Base-by-base conservation (phyloP, 1,140 invertebrate species). In the Eulimnadia texana region DNA sequence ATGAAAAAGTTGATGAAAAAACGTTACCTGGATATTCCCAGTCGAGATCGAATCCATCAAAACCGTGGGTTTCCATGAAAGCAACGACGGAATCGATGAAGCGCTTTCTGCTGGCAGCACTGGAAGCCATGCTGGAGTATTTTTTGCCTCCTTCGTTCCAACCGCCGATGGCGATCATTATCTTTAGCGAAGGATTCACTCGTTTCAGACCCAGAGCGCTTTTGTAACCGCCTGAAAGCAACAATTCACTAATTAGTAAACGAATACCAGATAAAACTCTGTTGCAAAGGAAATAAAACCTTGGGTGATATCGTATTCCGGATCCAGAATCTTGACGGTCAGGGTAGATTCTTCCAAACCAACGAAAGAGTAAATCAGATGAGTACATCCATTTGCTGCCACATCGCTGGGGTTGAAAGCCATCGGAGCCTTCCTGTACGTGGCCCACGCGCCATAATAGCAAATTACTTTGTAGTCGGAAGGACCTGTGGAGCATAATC, bases 351-450 rank as follows among this genome's bases (percentile, higher is more conserved):
- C 78, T 67, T 88, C 82, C 65, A 87, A 66, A 10, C 80, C 80
- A 1, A 86, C 85, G 65, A 85, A 88, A 9, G 83, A 81, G 68
- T 91, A 91, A 58, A 91, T 79, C 9, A 91, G 71, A 70, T 92
- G 88, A 3, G 86, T 86, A 72, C 89, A 92, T 29, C 82, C 78
- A 63, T 74, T 72, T 0, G 83, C 80, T 47, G 88, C 82, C 3
- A 90, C 73, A 59, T 83, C 76, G n/a, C 78, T 73, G 6, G 77
- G 76, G 9, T 76, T 78, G 67, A 88, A 83, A 1, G 79, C 76
- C 55, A 85, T 76, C 0, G 84, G 84, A 28, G 82, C 80, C 24
- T 77, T 76, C 13, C 85, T 74, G 66, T 86, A 82, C 3, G 78
- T 76, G 1, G 84, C 77, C 72, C 77, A 80, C 0, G 81, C 80